Conservation (phyloP, 2,113 vertebrate genomes). For the Labrus mixtus region DNA sequence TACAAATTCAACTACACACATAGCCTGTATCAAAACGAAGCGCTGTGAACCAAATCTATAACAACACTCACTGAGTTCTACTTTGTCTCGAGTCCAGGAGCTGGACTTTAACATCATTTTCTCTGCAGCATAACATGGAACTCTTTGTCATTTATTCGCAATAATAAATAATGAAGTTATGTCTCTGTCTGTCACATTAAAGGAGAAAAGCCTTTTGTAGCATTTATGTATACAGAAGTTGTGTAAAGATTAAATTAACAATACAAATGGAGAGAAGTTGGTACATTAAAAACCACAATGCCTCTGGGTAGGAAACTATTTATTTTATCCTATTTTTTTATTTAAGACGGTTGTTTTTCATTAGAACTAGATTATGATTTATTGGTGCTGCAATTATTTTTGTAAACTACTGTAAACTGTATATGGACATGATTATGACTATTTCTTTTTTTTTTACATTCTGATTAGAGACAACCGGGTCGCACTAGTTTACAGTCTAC, state of each 20-base stretch:
- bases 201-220: constrained; percentile 38
- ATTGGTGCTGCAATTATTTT: constrained; percentile 84
- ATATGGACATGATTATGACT: constrained; percentile 37
- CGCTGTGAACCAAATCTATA: constrained; percentile 26
- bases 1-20: constrained; percentile 21
- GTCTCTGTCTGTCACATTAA: constrained; percentile 17
- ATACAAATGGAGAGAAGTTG: constrained; percentile 26
- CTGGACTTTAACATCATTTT: constrained; percentile 22
- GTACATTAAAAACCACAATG: constrained; percentile 62
- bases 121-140: constrained; percentile 30
- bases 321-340: constrained; percentile 40
- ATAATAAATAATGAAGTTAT: constrained; percentile 34
- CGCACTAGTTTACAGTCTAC: constrained; percentile 59
- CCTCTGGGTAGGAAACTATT: constrained; percentile 65
- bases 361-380: constrained; percentile 80
- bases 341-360: constrained; percentile 52
- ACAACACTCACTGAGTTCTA: constrained; percentile 5
- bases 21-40: constrained; percentile 13
- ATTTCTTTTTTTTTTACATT: constrained; percentile 28
- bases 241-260: constrained; percentile 27
- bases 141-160: constrained; percentile 37
- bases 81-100: not conserved
- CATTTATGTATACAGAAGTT: constrained; percentile 32
- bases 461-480: constrained; percentile 32
- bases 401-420: constrained; percentile 73